These are phyloP conservation scores for Zaprionus davidi DNA, from an alignment of 1,140 invertebrate genomes.

Conservation along the genomic window DNA sequence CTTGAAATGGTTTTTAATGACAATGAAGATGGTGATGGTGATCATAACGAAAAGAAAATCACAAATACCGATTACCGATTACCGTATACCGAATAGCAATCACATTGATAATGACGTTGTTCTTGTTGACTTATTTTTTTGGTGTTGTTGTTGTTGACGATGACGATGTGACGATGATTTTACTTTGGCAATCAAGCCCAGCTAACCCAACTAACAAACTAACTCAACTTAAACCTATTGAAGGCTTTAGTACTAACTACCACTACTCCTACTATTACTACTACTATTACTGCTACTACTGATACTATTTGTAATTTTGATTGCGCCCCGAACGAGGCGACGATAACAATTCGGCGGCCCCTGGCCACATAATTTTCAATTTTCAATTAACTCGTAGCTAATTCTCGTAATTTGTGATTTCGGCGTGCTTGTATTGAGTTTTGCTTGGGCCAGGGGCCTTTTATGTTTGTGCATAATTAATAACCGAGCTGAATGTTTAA, in stretches of 20 bases:
- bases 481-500: slow-evolving; percentile 28
- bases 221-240: slow-evolving; percentile 24
- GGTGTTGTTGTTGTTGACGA: slow-evolving; percentile 58
- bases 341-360: slow-evolving; percentile 29
- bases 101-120: slow-evolving; percentile 41
- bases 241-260: slow-evolving; percentile 24
- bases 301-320: slow-evolving; percentile 6
- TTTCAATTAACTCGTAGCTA: slow-evolving; percentile 30
- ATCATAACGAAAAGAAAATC: slow-evolving; percentile 33
- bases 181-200: slow-evolving; percentile 34
- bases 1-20: slow-evolving; percentile 81
- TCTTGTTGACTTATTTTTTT: slow-evolving; percentile 24
- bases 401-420: slow-evolving; percentile 29
- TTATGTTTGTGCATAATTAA: slow-evolving; percentile 31
- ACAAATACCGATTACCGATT: slow-evolving; percentile 26
- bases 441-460: slow-evolving; percentile 36
- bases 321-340: not conserved
- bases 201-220: slow-evolving; percentile 33
- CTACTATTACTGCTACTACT: not conserved
- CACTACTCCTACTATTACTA: not conserved
- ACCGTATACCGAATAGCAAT: slow-evolving; percentile 3
- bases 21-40: slow-evolving; percentile 34
- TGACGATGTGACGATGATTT: slow-evolving; percentile 49
- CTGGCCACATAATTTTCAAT: slow-evolving; percentile 35
- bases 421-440: slow-evolving; percentile 54